Evolutionary conservation across 1,140 invertebrate genomes (phyloP).

Genomic region (Lasioglossum baleicum): DNA sequence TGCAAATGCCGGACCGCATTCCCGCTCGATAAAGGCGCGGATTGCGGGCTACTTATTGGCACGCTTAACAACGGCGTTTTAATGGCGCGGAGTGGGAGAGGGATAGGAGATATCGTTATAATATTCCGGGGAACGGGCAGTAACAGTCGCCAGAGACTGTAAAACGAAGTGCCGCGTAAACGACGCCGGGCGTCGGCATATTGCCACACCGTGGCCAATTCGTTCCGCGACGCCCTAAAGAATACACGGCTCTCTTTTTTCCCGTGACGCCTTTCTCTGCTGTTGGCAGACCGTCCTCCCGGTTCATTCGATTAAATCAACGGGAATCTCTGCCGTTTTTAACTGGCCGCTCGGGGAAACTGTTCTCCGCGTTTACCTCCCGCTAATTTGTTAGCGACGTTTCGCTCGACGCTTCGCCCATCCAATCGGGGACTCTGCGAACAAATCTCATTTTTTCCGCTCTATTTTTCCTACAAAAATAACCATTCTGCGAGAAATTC

Average conservation of each 20-base stretch:
- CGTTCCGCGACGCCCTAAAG: constrained; percentile 27
- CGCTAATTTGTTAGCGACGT: no score
- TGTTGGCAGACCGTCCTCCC: constrained; percentile 31
- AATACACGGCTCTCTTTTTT: constrained; percentile 12
- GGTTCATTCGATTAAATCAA: constrained; percentile 37
- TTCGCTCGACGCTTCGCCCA: no score
- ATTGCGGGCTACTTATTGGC: no score
- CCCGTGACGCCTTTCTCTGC: background rate
- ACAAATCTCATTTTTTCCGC: no score
- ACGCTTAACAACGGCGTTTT: no score
- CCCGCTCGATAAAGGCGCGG: no score
- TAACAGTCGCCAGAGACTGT: constrained; percentile 29
- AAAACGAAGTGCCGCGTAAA: constrained; percentile 51
- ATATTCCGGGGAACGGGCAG: constrained; percentile 19
- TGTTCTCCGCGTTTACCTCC: background rate
- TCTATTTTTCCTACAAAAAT: no score
- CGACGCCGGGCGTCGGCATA: constrained; percentile 31
- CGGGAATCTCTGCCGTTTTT: background rate
- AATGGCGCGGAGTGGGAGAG: no score
- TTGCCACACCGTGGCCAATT: constrained; percentile 40
- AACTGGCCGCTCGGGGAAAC: background rate
- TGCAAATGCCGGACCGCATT: no score
- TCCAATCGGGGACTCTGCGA: no score
- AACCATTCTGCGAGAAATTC: no score
- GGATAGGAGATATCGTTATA: constrained; percentile 15